Evolutionary conservation across 2,113 vertebrate genomes (phyloP).

Genomic region (Chlamydotis undulata): DNA sequence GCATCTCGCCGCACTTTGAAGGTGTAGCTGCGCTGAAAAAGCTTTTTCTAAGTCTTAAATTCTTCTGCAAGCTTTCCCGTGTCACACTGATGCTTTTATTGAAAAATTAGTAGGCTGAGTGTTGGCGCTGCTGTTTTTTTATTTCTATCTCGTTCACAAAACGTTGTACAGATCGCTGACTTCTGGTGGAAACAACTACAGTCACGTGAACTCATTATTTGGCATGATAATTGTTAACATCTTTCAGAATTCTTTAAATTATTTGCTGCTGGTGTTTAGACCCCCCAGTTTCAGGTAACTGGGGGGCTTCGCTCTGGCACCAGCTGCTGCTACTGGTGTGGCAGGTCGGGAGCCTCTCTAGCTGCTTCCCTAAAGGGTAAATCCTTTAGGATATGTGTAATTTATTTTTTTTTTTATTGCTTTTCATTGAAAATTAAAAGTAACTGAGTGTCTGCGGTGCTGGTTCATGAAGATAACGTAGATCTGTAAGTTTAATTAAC

Average conservation of each 20-base stretch:
- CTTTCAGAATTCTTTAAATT: background rate
- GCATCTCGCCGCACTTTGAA: accelerated
- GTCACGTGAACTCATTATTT: background rate
- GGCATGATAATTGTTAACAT: background rate
- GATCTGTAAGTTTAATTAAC: background rate
- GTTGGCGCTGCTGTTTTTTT: no score
- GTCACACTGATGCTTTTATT: background rate
- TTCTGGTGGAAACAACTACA: background rate
- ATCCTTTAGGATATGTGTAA: background rate
- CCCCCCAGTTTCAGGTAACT: background rate
- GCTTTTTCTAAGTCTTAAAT: background rate
- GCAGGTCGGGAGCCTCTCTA: background rate
- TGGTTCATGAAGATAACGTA: background rate
- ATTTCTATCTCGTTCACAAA: background rate
- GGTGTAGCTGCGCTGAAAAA: no score
- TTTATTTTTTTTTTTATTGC: background rate
- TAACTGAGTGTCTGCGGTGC: background rate
- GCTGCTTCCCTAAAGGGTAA: background rate
- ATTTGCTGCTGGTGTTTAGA: background rate
- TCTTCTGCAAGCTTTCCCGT: accelerated
- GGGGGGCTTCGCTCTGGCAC: no score
- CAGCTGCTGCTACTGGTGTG: accelerated
- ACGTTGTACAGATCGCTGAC: background rate
- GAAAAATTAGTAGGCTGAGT: background rate
- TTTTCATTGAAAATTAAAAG: background rate